Conservation (phyloP, 37 sponge, comb jelly and placozoan genomes). For the Corticium candelabrum region DNA sequence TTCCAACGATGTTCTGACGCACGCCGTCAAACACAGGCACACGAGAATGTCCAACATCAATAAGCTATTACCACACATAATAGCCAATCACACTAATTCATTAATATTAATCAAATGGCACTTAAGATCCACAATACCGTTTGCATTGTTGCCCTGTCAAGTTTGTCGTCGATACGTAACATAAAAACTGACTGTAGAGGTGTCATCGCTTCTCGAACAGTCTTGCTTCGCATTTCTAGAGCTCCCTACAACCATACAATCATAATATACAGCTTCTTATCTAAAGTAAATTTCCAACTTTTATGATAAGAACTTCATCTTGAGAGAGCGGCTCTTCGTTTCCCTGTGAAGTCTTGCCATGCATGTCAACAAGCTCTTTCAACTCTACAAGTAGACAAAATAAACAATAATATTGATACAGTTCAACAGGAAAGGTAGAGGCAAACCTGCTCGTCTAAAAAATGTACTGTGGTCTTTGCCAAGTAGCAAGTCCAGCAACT, state of each 20-base stretch:
- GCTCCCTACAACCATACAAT: slow-evolving; percentile 36
- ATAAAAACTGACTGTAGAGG: slow-evolving; percentile 64
- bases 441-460: slow-evolving; percentile 70
- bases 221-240: slow-evolving; percentile 70
- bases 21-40: slow-evolving; percentile 47
- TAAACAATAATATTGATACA: background rate
- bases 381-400: slow-evolving; percentile 26
- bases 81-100: background rate
- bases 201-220: slow-evolving; percentile 66
- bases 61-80: slow-evolving; percentile 38
- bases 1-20: slow-evolving; percentile 35
- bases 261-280: background rate
- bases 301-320: slow-evolving; percentile 70
- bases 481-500: slow-evolving; percentile 52
- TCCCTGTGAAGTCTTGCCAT: slow-evolving; percentile 20
- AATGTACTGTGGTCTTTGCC: slow-evolving; percentile 55
- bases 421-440: background rate
- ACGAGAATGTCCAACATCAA: slow-evolving; percentile 50
- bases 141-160: background rate
- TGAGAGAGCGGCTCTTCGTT: slow-evolving; percentile 65
- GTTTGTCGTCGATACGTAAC: slow-evolving; percentile 20
- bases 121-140: background rate
- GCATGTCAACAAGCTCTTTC: slow-evolving; percentile 54
- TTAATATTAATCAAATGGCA: too few relatives aligned
- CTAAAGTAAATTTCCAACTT: slow-evolving; percentile 25